These are phyloP conservation scores for Sarcophaga bullata DNA, from an alignment of 1,140 invertebrate species.

Conservation along the genomic window DNA sequence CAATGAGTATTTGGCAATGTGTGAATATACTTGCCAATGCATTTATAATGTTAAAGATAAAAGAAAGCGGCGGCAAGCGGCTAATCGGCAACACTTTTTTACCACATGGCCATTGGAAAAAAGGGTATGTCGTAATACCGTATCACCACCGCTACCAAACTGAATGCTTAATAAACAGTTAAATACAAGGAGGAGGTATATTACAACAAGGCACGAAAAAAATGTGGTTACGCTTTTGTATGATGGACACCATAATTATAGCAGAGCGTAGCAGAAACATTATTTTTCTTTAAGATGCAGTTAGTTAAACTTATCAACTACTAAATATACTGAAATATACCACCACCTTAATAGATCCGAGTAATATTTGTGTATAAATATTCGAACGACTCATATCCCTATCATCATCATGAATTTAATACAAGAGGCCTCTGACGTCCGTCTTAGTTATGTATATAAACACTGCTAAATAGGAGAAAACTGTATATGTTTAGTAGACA, in stretches of 20 bases:
- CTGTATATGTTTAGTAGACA: too few relatives aligned
- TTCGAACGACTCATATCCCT: background rate
- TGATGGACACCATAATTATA: background rate
- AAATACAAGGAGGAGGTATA: conserved; percentile 31
- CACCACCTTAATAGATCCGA: conserved; percentile 3
- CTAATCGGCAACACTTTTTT: conserved; percentile 45
- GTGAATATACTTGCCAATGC: background rate
- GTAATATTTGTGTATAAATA: background rate
- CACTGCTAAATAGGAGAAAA: background rate
- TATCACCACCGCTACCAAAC: conserved; percentile 35
- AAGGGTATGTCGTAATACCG: conserved; percentile 41
- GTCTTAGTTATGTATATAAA: background rate
- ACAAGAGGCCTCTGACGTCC: conserved; percentile 18
- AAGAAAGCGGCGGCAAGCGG: conserved; percentile 37
- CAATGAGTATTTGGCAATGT: conserved; percentile 23
- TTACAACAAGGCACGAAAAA: background rate
- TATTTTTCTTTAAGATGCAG: background rate
- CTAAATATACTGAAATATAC: conserved; percentile 4
- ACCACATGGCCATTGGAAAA: conserved; percentile 45
- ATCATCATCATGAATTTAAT: conserved; percentile 18
- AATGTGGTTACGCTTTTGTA: conserved; percentile 29
- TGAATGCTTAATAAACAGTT: background rate
- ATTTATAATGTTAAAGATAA: background rate
- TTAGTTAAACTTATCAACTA: background rate
- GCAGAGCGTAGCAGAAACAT: background rate